A percentile compares a stretch with the other conserved stretches of the same genome.
phyloP scores from a whole-genome alignment of 2,113 vertebrate genomes.

The Pygoscelis antarcticus region DNA sequence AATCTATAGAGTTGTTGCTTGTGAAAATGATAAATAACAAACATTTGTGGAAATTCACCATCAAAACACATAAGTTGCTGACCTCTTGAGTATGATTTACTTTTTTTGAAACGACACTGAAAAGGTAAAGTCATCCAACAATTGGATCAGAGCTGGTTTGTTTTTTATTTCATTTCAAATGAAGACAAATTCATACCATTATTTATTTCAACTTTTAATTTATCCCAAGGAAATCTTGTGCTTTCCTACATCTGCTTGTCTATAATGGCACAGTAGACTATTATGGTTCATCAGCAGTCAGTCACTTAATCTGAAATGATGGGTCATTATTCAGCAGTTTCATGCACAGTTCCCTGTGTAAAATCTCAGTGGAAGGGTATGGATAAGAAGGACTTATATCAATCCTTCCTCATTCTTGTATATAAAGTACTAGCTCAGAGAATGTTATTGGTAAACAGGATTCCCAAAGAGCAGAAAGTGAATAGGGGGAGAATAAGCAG shows the following conservation, averaged over 20 bases:
- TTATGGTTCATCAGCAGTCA: neutral
- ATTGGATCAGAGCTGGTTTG: neutral
- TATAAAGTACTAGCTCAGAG: neutral
- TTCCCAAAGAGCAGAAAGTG: neutral
- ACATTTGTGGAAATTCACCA: neutral
- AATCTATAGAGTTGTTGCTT: neutral
- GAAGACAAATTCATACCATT: neutral
- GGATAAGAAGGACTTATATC: neutral
- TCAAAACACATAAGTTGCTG: neutral
- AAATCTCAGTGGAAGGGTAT: neutral
- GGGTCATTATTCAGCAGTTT: neutral
- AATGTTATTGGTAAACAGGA: neutral
- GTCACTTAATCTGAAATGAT: neutral
- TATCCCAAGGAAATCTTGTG: neutral
- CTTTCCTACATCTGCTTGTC: neutral
- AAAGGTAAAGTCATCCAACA: neutral
- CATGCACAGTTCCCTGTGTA: neutral
- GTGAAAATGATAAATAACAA: neutral
- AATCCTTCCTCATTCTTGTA: neutral
- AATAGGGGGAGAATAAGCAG: neutral
- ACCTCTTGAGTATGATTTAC: neutral
- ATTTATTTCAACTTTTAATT: neutral
- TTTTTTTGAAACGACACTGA: neutral
- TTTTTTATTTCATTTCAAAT: neutral
- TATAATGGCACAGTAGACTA: neutral